A percentile compares a stretch with the other conserved stretches of the same genome.
Conservation (phyloP, 2,797 vertebrate species). For the Vespertilio murinus region DNA sequence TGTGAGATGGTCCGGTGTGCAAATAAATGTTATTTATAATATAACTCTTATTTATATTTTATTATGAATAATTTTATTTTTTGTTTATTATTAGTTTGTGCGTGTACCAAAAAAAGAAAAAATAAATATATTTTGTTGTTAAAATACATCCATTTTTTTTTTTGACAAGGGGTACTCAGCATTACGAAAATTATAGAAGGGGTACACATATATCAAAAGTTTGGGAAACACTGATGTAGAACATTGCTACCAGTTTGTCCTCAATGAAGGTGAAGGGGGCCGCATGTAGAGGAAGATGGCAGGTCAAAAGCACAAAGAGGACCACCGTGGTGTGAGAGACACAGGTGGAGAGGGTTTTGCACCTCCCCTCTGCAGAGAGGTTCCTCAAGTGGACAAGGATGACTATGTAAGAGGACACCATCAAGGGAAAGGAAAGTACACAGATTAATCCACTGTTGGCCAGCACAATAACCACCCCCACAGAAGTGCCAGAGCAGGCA, state of each 20-base stretch:
- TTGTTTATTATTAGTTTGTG: no score
- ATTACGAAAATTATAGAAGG: no score
- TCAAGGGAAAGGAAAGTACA: not conserved
- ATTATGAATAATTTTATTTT: no score
- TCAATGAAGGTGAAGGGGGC: constrained; percentile 65
- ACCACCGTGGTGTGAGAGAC: constrained; percentile 71
- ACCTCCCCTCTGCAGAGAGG: constrained; percentile 56
- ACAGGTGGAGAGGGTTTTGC: constrained; percentile 51
- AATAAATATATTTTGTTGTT: no score
- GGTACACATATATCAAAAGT: no score
- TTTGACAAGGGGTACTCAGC: no score
- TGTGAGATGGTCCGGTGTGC: no score
- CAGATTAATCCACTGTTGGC: constrained; percentile 61
- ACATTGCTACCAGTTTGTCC: constrained; percentile 70
- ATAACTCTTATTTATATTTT: no score
- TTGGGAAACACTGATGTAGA: no score
- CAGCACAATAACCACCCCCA: constrained; percentile 56
- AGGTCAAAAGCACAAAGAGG: constrained; percentile 69
- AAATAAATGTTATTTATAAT: no score
- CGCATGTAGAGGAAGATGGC: constrained; percentile 69
- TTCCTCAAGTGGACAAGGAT: constrained; percentile 54
- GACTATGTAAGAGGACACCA: constrained; percentile 59
- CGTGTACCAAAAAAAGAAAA: no score
- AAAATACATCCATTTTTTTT: no score
- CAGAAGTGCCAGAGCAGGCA: constrained; percentile 62